Percentiles rank a stretch among this genome's conserved stretches.
phyloP scores from a whole-genome alignment of 1,140 invertebrate species.

The Harlomillsia oculata region DNA sequence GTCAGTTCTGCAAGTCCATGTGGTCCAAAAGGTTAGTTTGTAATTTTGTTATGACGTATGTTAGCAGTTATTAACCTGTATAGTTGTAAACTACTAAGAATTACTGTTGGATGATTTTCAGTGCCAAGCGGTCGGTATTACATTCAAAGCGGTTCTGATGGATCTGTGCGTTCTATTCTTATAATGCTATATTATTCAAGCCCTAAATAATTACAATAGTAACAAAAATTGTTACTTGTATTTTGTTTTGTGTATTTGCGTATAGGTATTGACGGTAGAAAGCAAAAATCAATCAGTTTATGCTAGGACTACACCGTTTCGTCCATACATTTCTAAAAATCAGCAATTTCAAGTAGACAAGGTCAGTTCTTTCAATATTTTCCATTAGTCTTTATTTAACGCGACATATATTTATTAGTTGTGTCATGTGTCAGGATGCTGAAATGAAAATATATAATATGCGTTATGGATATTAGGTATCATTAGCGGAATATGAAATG shows the following conservation, averaged over 20 bases:
- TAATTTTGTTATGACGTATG: no score
- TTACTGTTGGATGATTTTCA: not conserved
- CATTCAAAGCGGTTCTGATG: conserved; percentile 20
- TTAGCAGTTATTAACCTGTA: no score
- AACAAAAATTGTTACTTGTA: not conserved
- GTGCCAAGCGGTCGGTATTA: conserved; percentile 20
- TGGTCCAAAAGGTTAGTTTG: conserved; percentile 22
- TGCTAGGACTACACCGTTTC: conserved; percentile 7
- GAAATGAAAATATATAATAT: not conserved
- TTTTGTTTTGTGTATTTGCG: not conserved
- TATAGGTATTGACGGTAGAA: conserved; percentile 11
- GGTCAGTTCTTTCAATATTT: no score
- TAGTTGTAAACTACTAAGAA: no score
- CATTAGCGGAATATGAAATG: conserved; percentile 19
- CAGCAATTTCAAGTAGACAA: conserved; percentile 25
- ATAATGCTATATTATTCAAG: not conserved
- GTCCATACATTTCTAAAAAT: conserved; percentile 19
- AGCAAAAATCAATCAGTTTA: conserved; percentile 2
- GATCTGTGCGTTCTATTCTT: conserved; percentile 2
- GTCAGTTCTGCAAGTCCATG: conserved; percentile 27
- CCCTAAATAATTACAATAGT: not conserved
- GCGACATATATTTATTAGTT: no score
- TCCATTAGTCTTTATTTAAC: no score
- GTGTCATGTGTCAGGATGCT: no score
- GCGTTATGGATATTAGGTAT: not conserved